Conservation (phyloP, 2,888 invertebrate genomes). For the Parapristionchus giblindavisi region DNA sequence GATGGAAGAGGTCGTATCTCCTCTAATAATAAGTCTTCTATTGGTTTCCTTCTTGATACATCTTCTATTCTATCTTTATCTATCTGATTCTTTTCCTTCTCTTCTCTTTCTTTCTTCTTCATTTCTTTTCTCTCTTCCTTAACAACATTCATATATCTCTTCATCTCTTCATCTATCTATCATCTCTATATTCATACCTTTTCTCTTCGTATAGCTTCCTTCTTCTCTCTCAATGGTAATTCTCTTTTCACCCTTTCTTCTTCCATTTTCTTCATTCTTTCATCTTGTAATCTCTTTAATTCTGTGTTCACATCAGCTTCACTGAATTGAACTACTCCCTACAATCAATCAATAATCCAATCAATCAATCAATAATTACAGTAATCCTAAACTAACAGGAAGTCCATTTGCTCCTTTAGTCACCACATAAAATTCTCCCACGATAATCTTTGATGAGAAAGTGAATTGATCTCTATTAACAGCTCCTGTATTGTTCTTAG, state of each 20-base stretch:
- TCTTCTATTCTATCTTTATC: constrained; percentile 24
- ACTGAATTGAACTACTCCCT: constrained; percentile 76
- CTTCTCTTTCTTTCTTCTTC: constrained; percentile 27
- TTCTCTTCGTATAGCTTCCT: constrained; percentile 20
- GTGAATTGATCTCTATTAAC: constrained; percentile 88
- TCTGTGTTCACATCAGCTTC: constrained; percentile 81
- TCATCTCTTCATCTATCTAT: background rate
- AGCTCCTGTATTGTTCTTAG: constrained; percentile 77
- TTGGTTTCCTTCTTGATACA: constrained; percentile 78
- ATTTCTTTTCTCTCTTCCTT: constrained; percentile 19
- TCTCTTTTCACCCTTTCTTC: constrained; percentile 36
- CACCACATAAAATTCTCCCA: constrained; percentile 83
- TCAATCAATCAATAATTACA: background rate
- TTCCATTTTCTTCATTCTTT: constrained; percentile 24
- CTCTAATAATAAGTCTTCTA: constrained; percentile 87
- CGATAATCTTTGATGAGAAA: constrained; percentile 85
- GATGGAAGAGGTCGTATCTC: constrained; percentile 73
- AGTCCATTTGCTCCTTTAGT: background rate
- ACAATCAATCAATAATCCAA: constrained; percentile 40
- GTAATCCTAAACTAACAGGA: background rate
- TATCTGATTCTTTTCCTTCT: constrained; percentile 17
- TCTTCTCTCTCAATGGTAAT: constrained; percentile 28
- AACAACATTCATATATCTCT: background rate
- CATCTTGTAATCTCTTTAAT: constrained; percentile 37
- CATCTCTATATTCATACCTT: background rate